Conservation (phyloP, 2,113 vertebrate species). For the Cheirogaleus medius region DNA sequence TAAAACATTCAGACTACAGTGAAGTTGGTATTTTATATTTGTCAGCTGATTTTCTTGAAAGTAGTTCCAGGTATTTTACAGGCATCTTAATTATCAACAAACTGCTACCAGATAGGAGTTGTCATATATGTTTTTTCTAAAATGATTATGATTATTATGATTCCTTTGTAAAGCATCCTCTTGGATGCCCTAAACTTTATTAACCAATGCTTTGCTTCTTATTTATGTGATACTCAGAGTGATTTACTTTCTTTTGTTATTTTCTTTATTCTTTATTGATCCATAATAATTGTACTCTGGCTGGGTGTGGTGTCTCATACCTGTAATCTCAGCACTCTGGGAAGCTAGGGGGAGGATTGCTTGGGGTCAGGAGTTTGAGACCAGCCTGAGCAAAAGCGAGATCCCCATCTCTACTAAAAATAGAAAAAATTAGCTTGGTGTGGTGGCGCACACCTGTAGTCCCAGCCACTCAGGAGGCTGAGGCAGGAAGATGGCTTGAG, state of each 20-base stretch:
- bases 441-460: too few species aligned
- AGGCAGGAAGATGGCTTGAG: too few species aligned
- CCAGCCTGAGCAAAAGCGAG: too few species aligned
- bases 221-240: neutral
- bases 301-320: too few species aligned
- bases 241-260: neutral
- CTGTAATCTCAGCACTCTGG: too few species aligned
- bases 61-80: neutral
- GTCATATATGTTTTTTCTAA: neutral
- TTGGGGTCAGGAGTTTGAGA: too few species aligned
- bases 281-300: neutral
- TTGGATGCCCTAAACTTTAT: neutral
- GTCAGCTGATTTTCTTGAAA: neutral
- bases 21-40: neutral
- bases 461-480: too few species aligned
- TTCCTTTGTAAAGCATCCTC: neutral
- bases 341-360: too few species aligned
- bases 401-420: too few species aligned
- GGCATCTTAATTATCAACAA: constrained; percentile 3
- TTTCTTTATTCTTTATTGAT: neutral
- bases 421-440: too few species aligned
- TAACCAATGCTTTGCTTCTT: neutral
- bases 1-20: neutral
- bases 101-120: neutral
- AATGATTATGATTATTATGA: neutral